phyloP scores from a whole-genome alignment of 64 coral and sea anemone genomes.

The Montipora sp. region DNA sequence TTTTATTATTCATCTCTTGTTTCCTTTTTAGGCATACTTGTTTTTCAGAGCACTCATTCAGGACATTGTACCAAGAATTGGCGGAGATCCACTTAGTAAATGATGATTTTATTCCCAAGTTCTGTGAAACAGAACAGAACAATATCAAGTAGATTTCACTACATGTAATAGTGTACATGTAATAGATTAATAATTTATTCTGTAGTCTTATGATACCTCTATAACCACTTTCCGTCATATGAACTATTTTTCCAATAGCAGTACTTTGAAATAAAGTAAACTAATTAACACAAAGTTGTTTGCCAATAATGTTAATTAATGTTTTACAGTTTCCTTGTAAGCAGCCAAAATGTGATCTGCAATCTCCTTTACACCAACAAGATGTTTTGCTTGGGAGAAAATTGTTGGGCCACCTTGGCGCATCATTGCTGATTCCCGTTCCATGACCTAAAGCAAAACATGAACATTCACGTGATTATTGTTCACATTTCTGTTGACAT shows the following conservation, averaged over 20 bases:
- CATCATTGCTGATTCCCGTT: conserved; percentile 83
- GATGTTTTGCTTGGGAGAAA: conserved; percentile 83
- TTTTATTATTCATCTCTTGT: not conserved
- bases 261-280: not conserved
- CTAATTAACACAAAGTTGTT: not conserved
- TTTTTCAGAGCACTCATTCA: conserved; percentile 35
- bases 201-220: too few relatives aligned
- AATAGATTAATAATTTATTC: too few relatives aligned
- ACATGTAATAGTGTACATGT: too few relatives aligned
- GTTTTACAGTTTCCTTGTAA: conserved; percentile 58
- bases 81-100: conserved; percentile 48
- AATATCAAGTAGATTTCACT: too few relatives aligned
- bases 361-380: conserved; percentile 76
- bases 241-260: too few relatives aligned
- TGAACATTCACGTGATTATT: too few relatives aligned
- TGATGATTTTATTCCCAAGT: not conserved
- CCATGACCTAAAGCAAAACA: conserved; percentile 67
- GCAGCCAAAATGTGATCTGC: conserved; percentile 68
- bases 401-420: conserved; percentile 85
- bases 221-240: not conserved
- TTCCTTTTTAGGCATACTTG: conserved; percentile 14
- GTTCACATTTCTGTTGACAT: not conserved
- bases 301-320: not conserved
- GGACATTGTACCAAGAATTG: conserved; percentile 47
- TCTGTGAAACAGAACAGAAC: too few relatives aligned